Conservation (phyloP, 1,140 invertebrate genomes). For the Hylyphantes graminicola region DNA sequence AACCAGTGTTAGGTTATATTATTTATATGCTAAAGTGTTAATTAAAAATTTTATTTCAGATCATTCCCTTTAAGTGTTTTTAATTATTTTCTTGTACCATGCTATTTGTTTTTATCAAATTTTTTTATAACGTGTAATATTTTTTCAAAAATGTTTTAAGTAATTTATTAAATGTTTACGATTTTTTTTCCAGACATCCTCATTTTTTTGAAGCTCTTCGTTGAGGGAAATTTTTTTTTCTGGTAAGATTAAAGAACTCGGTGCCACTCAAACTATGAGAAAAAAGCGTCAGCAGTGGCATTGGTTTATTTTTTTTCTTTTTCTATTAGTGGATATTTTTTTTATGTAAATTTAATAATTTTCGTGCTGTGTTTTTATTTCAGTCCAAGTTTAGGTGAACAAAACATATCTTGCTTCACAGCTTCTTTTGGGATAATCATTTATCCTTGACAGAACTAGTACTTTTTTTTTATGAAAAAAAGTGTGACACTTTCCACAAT, state of each 20-base stretch:
- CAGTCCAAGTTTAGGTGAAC: too few species aligned
- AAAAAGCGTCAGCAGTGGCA: constrained; percentile 13
- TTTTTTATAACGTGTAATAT: constrained; percentile 25
- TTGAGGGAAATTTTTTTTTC: constrained; percentile 60
- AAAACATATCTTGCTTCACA: too few species aligned
- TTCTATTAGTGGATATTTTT: constrained; percentile 41
- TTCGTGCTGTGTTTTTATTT: too few species aligned
- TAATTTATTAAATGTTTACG: constrained; percentile 56
- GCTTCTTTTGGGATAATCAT: too few species aligned
- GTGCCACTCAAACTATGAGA: constrained; percentile 8
- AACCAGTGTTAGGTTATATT: too few species aligned
- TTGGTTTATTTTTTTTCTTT: constrained; percentile 57
- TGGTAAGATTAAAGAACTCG: constrained; percentile 53
- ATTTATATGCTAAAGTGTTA: too few species aligned
- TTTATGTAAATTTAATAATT: neutral
- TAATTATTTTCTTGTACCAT: too few species aligned
- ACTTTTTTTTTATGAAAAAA: too few species aligned
- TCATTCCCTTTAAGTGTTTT: too few species aligned
- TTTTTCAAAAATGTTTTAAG: constrained; percentile 15
- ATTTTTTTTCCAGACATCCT: constrained; percentile 61
- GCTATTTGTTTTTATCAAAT: neutral
- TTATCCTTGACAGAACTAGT: too few species aligned
- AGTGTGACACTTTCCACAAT: too few species aligned
- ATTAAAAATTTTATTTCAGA: too few species aligned
- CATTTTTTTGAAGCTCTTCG: constrained; percentile 61